phyloP scores from a whole-genome alignment of 2,113 vertebrate genomes.

The Labeo rohita region DNA sequence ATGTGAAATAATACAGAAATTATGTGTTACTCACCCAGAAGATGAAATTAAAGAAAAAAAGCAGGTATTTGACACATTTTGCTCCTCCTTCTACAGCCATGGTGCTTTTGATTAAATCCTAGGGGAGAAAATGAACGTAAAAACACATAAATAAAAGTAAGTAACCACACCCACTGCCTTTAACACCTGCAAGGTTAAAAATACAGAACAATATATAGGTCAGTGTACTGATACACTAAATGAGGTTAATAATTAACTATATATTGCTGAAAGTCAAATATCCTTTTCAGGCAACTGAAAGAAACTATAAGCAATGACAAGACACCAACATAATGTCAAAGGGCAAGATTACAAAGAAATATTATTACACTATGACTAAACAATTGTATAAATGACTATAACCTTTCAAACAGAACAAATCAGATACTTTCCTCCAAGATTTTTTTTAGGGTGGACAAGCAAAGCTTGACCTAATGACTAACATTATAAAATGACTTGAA shows the following conservation, averaged over 20 bases:
- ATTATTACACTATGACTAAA: not conserved
- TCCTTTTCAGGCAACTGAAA: not conserved
- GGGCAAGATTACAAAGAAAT: not conserved
- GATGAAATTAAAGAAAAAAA: conserved; percentile 85
- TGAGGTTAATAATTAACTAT: not conserved
- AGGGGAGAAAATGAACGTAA: conserved; percentile 4
- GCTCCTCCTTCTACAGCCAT: conserved; percentile 86
- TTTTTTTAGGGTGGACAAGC: not conserved
- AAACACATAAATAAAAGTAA: not conserved
- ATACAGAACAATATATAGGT: not conserved
- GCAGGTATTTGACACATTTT: conserved; percentile 83
- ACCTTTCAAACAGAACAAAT: not conserved
- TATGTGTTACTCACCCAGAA: conserved; percentile 84
- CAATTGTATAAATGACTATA: not conserved
- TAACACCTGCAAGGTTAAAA: not conserved
- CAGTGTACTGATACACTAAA: not conserved
- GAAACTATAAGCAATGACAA: not conserved
- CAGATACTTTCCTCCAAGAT: not conserved
- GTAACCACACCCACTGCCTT: not conserved
- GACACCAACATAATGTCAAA: not conserved
- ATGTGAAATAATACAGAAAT: not conserved
- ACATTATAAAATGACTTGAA: too few species aligned
- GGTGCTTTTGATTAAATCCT: conserved; percentile 59
- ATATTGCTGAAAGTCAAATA: not conserved
- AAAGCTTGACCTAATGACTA: not conserved